Evolutionary conservation across 1,140 invertebrate genomes (phyloP), one percentile per base, ranked within the genome.

Genomic region (Orchesella cincta): DNA sequence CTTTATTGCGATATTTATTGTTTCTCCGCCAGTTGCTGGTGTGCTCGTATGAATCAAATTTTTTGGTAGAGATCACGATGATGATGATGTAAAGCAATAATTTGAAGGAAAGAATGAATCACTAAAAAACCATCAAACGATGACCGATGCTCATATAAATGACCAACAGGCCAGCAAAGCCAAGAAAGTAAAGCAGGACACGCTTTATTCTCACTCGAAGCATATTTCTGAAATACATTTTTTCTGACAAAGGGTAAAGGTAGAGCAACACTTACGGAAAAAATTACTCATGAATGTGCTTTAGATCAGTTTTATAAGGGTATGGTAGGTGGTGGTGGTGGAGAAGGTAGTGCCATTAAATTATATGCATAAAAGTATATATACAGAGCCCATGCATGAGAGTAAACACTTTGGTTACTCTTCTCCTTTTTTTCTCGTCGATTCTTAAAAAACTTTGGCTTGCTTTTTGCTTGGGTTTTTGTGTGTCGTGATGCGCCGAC

Each of bases 401-500:
- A 8, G 5, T 8, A 46, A 5, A 18, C 39, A 46, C 39, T 46
- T 46, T 46, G 39, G 5, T 46, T 46, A 46, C 18, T 14, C 23
- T 57, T 23, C 52, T 57, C 52, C 52, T 57, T 57, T 57, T 57
- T n/a, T 57, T 5, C 12, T 26, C 23, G 12, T 57, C 23, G 5
- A 14, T 26, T 14, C 23, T 57, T 14, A 14, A 3, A 57, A 14
- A 23, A 57, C 52, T 57, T 23, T 57, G 29, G 23, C 14, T 29
- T 26, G 23, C 5, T 67, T 29, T 5, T 31, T 67, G 62, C 39
- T 46, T 29, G 31, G 62, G 8, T 67, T 33, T 29, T 3, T 29
- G 8, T 67, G 23, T 62, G 74, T 80, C 79, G 79, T 80, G 79
- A 80, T 75, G 73, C 75, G 79, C 79, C 79, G 79, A 80, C 76